A percentile compares a stretch with the other conserved stretches of the same genome.
Conservation (phyloP, 2,113 vertebrate species). For the Turdus rufiventris region DNA sequence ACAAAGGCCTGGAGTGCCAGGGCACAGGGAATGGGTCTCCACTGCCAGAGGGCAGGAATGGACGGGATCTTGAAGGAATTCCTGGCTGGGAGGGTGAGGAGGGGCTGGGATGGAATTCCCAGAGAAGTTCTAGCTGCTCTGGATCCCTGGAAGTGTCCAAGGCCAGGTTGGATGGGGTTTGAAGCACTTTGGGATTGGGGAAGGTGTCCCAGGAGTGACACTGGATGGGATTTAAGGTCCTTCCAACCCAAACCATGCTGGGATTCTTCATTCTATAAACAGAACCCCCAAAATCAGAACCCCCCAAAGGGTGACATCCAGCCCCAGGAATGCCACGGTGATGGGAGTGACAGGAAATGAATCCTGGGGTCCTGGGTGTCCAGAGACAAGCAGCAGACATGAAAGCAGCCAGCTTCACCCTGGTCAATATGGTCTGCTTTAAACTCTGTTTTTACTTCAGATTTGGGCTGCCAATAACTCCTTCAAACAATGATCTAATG, state of each 20-base stretch:
- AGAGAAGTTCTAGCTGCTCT: neutral
- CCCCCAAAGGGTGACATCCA: neutral
- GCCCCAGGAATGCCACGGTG: neutral
- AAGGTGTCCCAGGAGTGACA: neutral
- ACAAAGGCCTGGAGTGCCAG: neutral
- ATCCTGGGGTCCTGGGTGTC: neutral
- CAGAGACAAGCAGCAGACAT: neutral
- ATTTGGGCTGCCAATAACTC: conserved; percentile 48
- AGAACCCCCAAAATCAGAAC: neutral
- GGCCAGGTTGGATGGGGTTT: fast-evolving
- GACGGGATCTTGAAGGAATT: neutral
- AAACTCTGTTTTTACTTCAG: conserved; percentile 49
- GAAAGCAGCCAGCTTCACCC: conserved; percentile 46
- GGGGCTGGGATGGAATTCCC: neutral
- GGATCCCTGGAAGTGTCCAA: neutral
- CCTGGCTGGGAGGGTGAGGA: fast-evolving
- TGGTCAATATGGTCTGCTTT: conserved; percentile 41
- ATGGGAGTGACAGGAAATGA: neutral
- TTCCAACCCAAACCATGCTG: neutral
- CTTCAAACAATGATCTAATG: conserved; percentile 67
- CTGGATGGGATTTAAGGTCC: neutral
- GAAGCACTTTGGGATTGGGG: fast-evolving
- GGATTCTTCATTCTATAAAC: neutral
- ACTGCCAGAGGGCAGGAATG: neutral
- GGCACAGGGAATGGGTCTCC: neutral